phyloP scores from a whole-genome alignment of 2,888 invertebrate genomes.

The Deilephila porcellus region DNA sequence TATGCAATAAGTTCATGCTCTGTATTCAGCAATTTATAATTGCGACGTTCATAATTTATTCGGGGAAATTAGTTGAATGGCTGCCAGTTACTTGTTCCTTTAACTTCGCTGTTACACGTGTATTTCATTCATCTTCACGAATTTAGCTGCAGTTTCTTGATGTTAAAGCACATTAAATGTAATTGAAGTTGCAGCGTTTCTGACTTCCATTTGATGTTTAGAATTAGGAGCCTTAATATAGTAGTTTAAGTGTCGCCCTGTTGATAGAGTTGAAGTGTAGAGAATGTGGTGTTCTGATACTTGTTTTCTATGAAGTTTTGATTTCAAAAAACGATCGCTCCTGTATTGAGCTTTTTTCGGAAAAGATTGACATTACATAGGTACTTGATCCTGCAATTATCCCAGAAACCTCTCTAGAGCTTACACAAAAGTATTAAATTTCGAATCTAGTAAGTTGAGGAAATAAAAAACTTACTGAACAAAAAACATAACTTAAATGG shows the following conservation, averaged over 20 bases:
- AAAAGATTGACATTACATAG: not conserved
- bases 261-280: too few relatives aligned
- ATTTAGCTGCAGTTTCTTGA: not conserved
- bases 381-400: not conserved
- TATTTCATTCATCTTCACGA: constrained; percentile 21
- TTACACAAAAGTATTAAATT: too few relatives aligned
- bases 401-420: too few relatives aligned
- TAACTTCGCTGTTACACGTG: constrained; percentile 30
- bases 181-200: not conserved
- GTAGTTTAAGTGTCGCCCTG: too few relatives aligned
- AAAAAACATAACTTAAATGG: not conserved
- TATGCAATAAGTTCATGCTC: constrained; percentile 56
- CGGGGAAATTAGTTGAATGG: constrained; percentile 31
- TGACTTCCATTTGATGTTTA: not conserved
- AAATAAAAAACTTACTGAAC: not conserved
- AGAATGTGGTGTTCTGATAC: too few relatives aligned
- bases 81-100: constrained; percentile 36
- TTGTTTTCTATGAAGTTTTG: too few relatives aligned
- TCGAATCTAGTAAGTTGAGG: too few relatives aligned
- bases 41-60: constrained; percentile 43
- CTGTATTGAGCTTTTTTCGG: not conserved
- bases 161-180: not conserved
- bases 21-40: constrained; percentile 52
- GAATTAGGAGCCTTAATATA: not conserved
- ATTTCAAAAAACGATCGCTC: too few relatives aligned